phyloP scores from a whole-genome alignment of 2,797 vertebrate species.

The Perodicticus potto region DNA sequence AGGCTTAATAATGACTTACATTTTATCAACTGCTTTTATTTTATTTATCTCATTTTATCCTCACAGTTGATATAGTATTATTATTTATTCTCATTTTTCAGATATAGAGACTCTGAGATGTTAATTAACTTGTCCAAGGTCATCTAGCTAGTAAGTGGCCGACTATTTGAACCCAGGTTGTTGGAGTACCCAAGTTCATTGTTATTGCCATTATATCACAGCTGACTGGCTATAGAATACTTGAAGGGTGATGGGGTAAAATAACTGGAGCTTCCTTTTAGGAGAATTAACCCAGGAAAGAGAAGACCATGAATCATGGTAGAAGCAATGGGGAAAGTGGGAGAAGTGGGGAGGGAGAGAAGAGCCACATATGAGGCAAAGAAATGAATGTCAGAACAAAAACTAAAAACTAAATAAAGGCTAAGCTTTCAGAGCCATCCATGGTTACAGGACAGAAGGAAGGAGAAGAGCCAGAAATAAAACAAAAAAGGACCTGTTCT shows the following conservation, averaged over 20 bases:
- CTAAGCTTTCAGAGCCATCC: neutral
- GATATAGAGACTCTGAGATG: neutral
- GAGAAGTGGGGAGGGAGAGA: constrained; percentile 21
- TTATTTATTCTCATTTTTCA: constrained; percentile 23
- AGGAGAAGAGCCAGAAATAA: constrained; percentile 47
- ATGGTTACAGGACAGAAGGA: neutral
- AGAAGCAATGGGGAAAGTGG: neutral
- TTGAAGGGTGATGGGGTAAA: neutral
- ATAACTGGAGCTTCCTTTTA: neutral
- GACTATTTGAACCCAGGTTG: constrained; percentile 1
- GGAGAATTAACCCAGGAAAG: constrained; percentile 6
- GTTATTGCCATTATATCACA: neutral
- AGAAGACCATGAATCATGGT: neutral
- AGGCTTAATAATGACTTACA: constrained; percentile 17
- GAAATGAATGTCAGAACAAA: neutral
- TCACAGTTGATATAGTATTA: neutral
- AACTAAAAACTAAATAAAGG: neutral
- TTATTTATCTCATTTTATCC: constrained; percentile 17
- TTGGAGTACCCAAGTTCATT: neutral
- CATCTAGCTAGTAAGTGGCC: neutral
- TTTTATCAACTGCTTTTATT: constrained; percentile 8
- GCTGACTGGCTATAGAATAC: neutral
- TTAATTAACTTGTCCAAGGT: constrained; percentile 27
- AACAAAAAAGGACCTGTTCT: neutral
- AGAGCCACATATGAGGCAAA: neutral